These are phyloP conservation scores for Subacronicta megacephala DNA, from an alignment of 2,888 invertebrate species.

Conservation along the genomic window DNA sequence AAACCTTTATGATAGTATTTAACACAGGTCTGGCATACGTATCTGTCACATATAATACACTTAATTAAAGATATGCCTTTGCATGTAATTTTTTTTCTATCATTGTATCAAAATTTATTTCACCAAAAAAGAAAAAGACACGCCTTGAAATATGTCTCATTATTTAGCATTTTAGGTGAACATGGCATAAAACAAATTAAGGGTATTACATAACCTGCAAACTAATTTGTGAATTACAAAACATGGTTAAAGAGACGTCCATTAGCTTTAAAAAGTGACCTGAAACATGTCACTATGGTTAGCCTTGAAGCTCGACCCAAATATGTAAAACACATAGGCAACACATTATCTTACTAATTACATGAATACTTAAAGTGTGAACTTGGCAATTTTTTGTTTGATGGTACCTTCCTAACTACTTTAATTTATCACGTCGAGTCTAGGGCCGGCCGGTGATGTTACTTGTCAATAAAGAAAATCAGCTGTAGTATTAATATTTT, in stretches of 20 bases:
- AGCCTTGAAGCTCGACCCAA: constrained; percentile 76
- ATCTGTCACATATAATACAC: no score
- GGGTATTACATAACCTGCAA: constrained; percentile 33
- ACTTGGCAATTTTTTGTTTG: constrained; percentile 34
- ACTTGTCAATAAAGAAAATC: no score
- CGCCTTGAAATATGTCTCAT: constrained; percentile 19
- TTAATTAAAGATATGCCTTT: no score
- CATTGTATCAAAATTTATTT: not conserved
- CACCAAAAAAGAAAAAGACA: constrained; percentile 2
- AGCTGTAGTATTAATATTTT: no score
- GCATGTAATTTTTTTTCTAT: no score
- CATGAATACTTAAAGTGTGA: constrained; percentile 49
- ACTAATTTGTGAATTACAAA: constrained; percentile 60
- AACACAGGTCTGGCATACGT: no score
- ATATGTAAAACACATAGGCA: constrained; percentile 66
- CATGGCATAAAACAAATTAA: constrained; percentile 25
- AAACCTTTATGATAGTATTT: no score
- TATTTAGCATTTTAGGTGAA: constrained; percentile 6
- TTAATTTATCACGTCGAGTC: no score
- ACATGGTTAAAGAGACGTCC: constrained; percentile 64
- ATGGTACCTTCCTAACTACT: no score
- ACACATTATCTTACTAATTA: constrained; percentile 68
- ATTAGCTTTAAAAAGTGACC: constrained; percentile 70
- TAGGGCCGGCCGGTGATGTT: no score
- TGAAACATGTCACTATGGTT: constrained; percentile 64